Base-by-base conservation (phyloP, 2,113 vertebrate species). In the Tursiops truncatus region DNA sequence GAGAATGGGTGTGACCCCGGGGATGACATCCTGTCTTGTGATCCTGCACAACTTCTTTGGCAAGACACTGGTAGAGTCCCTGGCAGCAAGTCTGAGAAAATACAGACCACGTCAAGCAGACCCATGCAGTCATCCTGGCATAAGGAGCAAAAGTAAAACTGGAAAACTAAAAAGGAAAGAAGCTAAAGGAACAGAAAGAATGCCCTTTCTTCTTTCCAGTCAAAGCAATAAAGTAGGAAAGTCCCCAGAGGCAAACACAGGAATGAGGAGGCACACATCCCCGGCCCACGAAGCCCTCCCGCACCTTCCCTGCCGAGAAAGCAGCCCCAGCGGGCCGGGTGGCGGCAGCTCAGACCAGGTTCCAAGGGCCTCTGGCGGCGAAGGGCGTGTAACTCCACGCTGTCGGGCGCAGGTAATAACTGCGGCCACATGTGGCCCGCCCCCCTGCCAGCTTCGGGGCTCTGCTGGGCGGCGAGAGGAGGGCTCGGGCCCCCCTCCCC, bases 211-310 rank as follows among this genome's bases (percentile, higher is more conserved):
- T 23, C 79, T 91, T 95, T 92, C 96, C 87, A 89, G 89, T 73
- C 83, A 95, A 91, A 82, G 94, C 67, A 83, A 70, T 83, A 68
- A 38, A 73, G 47, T 28, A 95, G 97, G 94, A 94, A 97, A 97
- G 96, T 97, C 94, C 96, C n/a, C 58, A 56, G 82, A 87, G 38
- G 68, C 53, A 76, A 62, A 93, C 90, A 31, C 33, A 65, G 79
- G 94, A 85, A 77, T 82, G 14, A 31, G 21, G 91, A 94, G 77
- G 60, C 36, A 6, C 47, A 8, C 71, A 20, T 26, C 26, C 60
- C 18, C 4, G n/a, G 67, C 76, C 15, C 18, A 17, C 47, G 2
- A 25, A 23, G 36, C 31, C 31, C 33, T 53, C 47, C 36, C 13
- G 4, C 67, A 25, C 77, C 68, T 28, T 89, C 67, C 60, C 67